Base-by-base conservation (phyloP, 1,140 invertebrate genomes). In the Euura saliciscinereae region DNA sequence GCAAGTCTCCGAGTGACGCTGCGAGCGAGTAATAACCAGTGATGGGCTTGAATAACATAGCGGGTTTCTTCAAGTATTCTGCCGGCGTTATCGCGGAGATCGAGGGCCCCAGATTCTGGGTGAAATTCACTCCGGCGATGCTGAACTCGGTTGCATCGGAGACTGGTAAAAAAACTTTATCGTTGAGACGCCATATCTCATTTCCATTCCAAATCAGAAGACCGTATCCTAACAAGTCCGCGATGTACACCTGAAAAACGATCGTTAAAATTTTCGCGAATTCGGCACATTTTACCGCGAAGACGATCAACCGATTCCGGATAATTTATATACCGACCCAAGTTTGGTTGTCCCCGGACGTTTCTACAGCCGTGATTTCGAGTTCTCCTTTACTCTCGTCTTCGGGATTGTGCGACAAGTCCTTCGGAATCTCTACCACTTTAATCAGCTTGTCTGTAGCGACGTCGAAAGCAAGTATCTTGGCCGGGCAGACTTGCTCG, bases 71-170 rank as follows among this genome's bases (percentile, higher is more conserved):
- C 2, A 42, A 10, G 43, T n/a, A 69, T 44, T 13, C 43, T 6
- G 76, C 71, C 0, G 76, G 75, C 1, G 83, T 81, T 28, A 92
- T 71, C 0, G 90, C 90, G 6, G 93, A 76, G 0, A 92, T 92
- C 69, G 93, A 93, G 0, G 93, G 78, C 13, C 91, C 92, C 79
- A 94, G 92, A 28, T 88, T 89, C 91, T 91, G 93, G 71, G 90
- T 90, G 80, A 93, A 93, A 74, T 89, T 90, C 42, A 90, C 86
- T 45, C 91, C 92, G 72, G 89, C 89, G 4, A 93, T 91, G 71
- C 89, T 91, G 75, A 91, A 93, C 44, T 91, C 89, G 2, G 91
- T 90, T 11, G 90, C 88, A 65, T 90, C 59, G 2, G 91, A 91
- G 82, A 92, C 90, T 0, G 89, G 88, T 77, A 91, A 83, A 59